Evolutionary conservation across 2,113 vertebrate species (phyloP), one percentile per base, ranked within the genome.

Genomic region (Bothrops jararaca): DNA sequence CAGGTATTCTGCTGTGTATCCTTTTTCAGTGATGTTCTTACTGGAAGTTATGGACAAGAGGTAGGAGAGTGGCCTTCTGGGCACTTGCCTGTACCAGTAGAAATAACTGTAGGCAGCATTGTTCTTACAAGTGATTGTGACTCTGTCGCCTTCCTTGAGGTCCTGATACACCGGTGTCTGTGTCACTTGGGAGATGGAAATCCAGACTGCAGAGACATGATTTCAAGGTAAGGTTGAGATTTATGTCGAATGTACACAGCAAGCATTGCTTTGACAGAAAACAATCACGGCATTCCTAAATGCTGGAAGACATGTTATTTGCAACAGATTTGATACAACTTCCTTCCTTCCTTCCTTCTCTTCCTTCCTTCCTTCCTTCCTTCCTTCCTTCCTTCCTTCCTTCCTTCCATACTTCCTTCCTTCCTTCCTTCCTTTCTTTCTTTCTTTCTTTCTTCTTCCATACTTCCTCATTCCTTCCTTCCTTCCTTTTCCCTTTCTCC

Each of bases 21-120:
- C 2, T 23, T 34, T 22, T 39, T 53, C 8, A 74, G 90, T 80
- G 11, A 39, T 5, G 4, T 90, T 90, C 20, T 8, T 3, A 22
- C n/a, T 34, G n/a, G 48, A 24, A 54, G 22, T 4, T 12, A 80
- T 85, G 7, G 18, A 24, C n/a, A 80, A 13, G 18, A 80, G n/a
- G 13, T 80, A 74, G 48, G 64, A 80, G 6, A 52, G 64, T 24
- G 90, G 64, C 23, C 6, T 54, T 39, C 64, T 24, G 39, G 64
- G 50, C 90, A 15, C 5, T n/a, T 90, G 90, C 2, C 5, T 22
- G 29, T 90, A 90, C 90, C 90, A 90, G 15, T 54, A 24, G n/a
- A 34, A 54, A 6, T 10, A 39, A 3, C 20, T 1, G 8, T 80
- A 80, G 1, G 0, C 20, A 45, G 1, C 2, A 3, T n/a, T 4